Base-by-base conservation (phyloP, 2,797 vertebrate species). In the Champsocephalus gunnari region DNA sequence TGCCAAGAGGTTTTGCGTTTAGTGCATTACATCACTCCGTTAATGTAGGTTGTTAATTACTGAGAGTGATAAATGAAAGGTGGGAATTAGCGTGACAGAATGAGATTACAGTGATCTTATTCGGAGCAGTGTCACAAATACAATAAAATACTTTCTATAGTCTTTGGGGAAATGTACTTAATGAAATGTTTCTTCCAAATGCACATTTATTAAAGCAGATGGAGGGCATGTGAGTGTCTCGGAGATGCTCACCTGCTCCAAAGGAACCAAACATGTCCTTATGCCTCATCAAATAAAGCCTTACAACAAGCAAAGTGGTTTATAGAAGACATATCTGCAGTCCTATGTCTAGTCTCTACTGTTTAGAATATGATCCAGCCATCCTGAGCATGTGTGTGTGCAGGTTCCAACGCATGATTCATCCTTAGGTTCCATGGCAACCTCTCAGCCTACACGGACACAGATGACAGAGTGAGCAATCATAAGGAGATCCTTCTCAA, bases 401-500 rank as follows among this genome's bases (percentile, higher is more conserved):
- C 57, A 81, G 55, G 61, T 54, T 50, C 44, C 73, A 34, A 55
- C 68, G 80, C 34, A 28, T 55, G 57, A 64, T 84, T 74, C 79
- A 60, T 64, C 75, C 66, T 65, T 41, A 76, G 72, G 70, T 69
- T 75, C 75, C 80, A 78, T 73, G 61, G 60, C 77, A 83, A 84
- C 76, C 67, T 59, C 71, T 78, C 74, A 17, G 68, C 63, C 69
- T 59, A 16, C 61, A 50, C 58, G 56, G 72, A 56, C 67, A 63
- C 11, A 75, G 53, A 88, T 80, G 82, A 89, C 83, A 81, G 86
- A 89, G 74, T 67, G 86, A 91, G 91, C 88, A 89, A 90, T 92
- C 88, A 89, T 61, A 51, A 45, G 88, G 87, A 87, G 91, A 71
- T 84, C 86, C 86, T 90, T 83, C 89, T 91, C 84, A 73, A 92